phyloP scores from a whole-genome alignment of 2,888 invertebrate species.

The Mechanitis mazaeus region DNA sequence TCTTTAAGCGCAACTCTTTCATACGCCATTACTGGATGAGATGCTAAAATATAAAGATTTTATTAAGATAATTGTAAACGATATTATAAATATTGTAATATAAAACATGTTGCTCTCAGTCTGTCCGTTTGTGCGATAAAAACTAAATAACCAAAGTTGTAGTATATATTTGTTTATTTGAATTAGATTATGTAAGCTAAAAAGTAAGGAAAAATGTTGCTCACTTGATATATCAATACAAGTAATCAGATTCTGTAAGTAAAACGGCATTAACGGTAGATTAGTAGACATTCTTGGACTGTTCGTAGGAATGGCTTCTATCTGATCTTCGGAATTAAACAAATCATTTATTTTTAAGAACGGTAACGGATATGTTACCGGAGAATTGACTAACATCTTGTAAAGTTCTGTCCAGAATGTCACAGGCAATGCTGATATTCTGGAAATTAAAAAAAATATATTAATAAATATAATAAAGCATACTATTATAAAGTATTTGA shows the following conservation, averaged over 20 bases:
- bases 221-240: slow-evolving; percentile 40
- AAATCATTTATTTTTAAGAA: slow-evolving; percentile 42
- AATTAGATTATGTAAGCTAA: too few relatives aligned
- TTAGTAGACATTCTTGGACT: slow-evolving; percentile 52
- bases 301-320: slow-evolving; percentile 43
- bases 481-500: not conserved
- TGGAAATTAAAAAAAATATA: slow-evolving; percentile 32
- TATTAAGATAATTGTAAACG: too few relatives aligned
- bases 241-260: slow-evolving; percentile 54
- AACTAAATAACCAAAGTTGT: too few relatives aligned
- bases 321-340: slow-evolving; percentile 32
- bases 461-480: not conserved
- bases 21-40: slow-evolving; percentile 48
- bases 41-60: slow-evolving; percentile 35
- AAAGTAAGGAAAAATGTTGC: not conserved
- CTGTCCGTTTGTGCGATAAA: too few relatives aligned
- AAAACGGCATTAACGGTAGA: slow-evolving; percentile 55
- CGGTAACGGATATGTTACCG: slow-evolving; percentile 50
- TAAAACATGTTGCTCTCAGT: not conserved
- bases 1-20: slow-evolving; percentile 71
- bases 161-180: too few relatives aligned
- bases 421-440: slow-evolving; percentile 49
- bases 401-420: slow-evolving; percentile 63
- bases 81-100: too few relatives aligned
- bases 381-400: slow-evolving; percentile 48